Evolutionary conservation across 2,797 vertebrate species (phyloP).

Genomic region (Myiotriccus ornatus): DNA sequence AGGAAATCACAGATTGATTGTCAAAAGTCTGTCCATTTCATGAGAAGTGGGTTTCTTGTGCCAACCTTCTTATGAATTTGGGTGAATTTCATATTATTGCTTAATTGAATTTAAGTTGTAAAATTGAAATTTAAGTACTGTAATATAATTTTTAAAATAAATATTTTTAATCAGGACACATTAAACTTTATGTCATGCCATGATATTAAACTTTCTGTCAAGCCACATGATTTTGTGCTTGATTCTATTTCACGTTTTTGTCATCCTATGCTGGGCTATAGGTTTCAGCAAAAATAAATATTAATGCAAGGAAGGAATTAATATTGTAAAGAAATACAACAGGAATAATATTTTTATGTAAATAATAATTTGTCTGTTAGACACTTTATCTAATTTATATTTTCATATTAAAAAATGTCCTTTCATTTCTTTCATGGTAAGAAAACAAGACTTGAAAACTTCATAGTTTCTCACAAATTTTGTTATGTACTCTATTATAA

Average conservation of each 20-base stretch:
- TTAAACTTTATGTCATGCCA: neutral
- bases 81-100: neutral
- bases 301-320: neutral
- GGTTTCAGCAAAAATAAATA: neutral
- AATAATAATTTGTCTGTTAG: neutral
- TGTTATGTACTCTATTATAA: neutral
- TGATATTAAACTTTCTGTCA: neutral
- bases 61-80: neutral
- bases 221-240: neutral
- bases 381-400: neutral
- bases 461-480: neutral
- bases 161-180: neutral
- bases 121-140: neutral
- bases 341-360: neutral
- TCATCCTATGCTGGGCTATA: neutral
- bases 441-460: neutral
- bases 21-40: neutral
- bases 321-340: neutral
- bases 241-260: neutral
- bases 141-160: neutral
- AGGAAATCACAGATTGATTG: neutral
- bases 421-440: neutral
- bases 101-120: neutral
- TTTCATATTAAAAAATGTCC: neutral
- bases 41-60: neutral